Evolutionary conservation across 2,797 vertebrate species (phyloP).

Genomic region (Leuciscus waleckii): DNA sequence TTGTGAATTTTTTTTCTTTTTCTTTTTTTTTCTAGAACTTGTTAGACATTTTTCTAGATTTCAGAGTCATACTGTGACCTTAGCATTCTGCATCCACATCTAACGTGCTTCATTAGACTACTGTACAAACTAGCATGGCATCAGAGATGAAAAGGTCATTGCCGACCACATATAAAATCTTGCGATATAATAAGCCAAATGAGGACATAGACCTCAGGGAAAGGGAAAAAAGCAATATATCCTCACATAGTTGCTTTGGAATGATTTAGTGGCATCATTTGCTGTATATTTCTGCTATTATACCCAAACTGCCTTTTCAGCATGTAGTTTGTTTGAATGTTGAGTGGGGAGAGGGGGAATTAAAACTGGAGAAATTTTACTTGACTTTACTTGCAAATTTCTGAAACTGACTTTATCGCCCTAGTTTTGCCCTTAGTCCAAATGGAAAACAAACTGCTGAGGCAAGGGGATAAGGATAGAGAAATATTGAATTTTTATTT

Average conservation of each 20-base stretch:
- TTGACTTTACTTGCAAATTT: neutral
- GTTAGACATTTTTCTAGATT: neutral
- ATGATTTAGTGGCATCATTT: slow-evolving; percentile 53
- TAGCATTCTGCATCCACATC: slow-evolving; percentile 15
- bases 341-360: neutral
- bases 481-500: slow-evolving; percentile 55
- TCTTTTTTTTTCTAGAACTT: neutral
- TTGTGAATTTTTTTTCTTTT: neutral
- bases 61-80: slow-evolving; percentile 10
- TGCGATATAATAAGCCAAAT: slow-evolving; percentile 21
- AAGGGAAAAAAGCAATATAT: slow-evolving; percentile 30
- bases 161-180: slow-evolving; percentile 28
- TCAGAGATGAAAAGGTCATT: slow-evolving; percentile 46
- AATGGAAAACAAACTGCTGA: slow-evolving; percentile 63
- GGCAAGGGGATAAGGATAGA: slow-evolving; percentile 61
- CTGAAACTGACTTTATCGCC: slow-evolving; percentile 47
- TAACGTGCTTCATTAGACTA: slow-evolving; percentile 31
- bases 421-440: slow-evolving; percentile 48
- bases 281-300: slow-evolving; percentile 34
- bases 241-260: slow-evolving; percentile 37
- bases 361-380: slow-evolving; percentile 37
- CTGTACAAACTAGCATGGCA: slow-evolving; percentile 36
- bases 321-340: slow-evolving; percentile 38
- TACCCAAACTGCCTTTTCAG: slow-evolving; percentile 51
- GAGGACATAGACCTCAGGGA: slow-evolving; percentile 17